Conservation (phyloP, 2,113 vertebrate species). For the Mionectes macconnelli region DNA sequence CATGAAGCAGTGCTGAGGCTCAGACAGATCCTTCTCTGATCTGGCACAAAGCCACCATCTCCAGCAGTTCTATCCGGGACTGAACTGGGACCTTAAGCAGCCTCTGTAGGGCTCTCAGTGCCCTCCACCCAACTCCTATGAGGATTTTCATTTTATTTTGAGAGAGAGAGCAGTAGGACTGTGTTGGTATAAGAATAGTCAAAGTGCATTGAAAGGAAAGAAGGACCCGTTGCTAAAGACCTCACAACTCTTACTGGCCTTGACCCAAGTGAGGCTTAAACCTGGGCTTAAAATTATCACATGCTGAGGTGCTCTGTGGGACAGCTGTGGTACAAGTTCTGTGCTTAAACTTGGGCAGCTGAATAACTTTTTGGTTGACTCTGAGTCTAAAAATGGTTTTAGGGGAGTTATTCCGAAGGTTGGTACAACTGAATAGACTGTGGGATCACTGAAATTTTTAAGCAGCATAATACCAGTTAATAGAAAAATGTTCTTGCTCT, state of each 20-base stretch:
- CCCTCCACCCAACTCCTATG: background rate
- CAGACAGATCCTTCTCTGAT: accelerated
- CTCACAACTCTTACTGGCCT: background rate
- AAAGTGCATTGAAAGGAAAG: background rate
- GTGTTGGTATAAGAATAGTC: background rate
- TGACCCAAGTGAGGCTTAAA: background rate
- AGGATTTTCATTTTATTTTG: background rate
- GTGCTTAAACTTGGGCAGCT: background rate
- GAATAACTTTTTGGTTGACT: background rate
- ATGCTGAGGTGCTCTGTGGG: background rate
- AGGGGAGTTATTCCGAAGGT: background rate
- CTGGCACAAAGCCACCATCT: background rate
- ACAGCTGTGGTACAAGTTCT: background rate
- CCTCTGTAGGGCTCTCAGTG: background rate
- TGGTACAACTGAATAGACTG: background rate
- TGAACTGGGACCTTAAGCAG: background rate
- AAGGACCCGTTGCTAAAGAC: background rate
- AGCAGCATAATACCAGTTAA: background rate
- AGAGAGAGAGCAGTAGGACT: background rate
- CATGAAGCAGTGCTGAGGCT: accelerated
- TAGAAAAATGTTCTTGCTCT: background rate
- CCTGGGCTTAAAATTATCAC: background rate
- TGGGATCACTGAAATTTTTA: background rate
- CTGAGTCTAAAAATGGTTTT: background rate
- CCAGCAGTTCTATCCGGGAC: background rate